Evolutionary conservation across 2,113 vertebrate genomes (phyloP).

Genomic region (Oncorhynchus nerka): DNA sequence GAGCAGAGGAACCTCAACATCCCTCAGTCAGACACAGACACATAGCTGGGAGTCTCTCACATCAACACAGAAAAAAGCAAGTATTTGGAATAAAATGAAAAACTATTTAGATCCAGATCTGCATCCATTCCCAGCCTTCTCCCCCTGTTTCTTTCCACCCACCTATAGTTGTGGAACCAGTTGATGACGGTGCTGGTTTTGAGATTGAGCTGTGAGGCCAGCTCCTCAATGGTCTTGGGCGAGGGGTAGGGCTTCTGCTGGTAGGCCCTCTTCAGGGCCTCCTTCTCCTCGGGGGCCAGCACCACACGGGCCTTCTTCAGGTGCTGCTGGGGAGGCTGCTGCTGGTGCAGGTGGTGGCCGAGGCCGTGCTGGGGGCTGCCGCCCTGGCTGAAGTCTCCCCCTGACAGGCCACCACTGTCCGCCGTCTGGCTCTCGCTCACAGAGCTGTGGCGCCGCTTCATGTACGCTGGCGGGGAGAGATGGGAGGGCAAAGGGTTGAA

Average conservation of each 20-base stretch:
- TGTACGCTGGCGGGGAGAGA: conserved; percentile 74
- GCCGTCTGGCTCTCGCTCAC: conserved; percentile 82
- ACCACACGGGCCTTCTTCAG: conserved; percentile 91
- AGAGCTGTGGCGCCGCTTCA: conserved; percentile 87
- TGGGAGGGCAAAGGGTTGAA: background rate
- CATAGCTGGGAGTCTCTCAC: no score
- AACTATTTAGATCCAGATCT: background rate
- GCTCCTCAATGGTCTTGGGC: conserved; percentile 96
- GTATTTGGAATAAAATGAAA: no score
- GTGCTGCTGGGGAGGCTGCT: conserved; percentile 81
- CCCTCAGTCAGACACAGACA: background rate
- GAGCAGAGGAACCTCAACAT: background rate
- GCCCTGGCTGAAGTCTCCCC: conserved; percentile 80
- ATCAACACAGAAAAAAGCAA: no score
- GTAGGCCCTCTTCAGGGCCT: conserved; percentile 88
- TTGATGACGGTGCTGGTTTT: conserved; percentile 99
- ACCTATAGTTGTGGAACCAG: conserved; percentile 99
- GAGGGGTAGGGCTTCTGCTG: conserved; percentile 98
- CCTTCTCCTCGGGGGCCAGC: conserved; percentile 94
- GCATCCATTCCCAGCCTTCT: background rate
- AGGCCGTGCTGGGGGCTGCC: conserved; percentile 76
- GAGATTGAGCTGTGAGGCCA: conserved; percentile 95
- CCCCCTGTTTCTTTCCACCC: conserved; percentile 12
- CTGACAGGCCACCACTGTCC: conserved; percentile 70
- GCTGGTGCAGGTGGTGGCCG: conserved; percentile 82